Conservation (phyloP, 2,113 vertebrate species). For the Chlamydotis undulata region DNA sequence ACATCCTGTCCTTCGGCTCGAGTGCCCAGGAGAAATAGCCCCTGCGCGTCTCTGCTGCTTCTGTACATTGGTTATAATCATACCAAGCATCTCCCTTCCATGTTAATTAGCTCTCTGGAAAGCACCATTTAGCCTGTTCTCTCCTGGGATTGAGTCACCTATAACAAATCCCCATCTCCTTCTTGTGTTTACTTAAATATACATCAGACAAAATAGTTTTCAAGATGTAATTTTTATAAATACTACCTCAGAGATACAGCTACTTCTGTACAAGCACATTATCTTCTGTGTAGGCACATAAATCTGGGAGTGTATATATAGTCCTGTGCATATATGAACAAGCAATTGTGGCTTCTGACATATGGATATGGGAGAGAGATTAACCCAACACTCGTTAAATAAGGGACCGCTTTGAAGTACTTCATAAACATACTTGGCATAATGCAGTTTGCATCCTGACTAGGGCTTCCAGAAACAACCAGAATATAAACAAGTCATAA, state of each 20-base stretch:
- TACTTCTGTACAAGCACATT: neutral
- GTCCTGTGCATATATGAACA: neutral
- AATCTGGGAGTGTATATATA: neutral
- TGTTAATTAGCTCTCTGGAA: neutral
- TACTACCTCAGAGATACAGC: neutral
- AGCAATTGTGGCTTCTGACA: neutral
- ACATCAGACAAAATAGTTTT: neutral
- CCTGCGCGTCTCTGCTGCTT: neutral
- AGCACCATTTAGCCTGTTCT: neutral
- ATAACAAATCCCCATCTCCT: neutral
- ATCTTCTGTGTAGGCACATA: neutral
- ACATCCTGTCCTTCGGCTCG: neutral
- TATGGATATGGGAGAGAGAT: neutral
- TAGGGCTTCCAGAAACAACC: neutral
- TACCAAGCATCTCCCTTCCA: neutral
- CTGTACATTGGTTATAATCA: neutral
- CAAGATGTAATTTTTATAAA: neutral
- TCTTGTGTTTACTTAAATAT: neutral
- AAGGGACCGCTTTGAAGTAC: slow-evolving; percentile 18
- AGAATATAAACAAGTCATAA: slow-evolving; percentile 2
- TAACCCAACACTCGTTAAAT: rapidly evolving
- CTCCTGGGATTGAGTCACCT: neutral
- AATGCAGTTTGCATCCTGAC: neutral
- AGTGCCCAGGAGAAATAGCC: neutral
- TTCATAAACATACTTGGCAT: neutral